Evolutionary conservation across 2,797 vertebrate genomes (phyloP).

Genomic region (Sciurus vulgaris): DNA sequence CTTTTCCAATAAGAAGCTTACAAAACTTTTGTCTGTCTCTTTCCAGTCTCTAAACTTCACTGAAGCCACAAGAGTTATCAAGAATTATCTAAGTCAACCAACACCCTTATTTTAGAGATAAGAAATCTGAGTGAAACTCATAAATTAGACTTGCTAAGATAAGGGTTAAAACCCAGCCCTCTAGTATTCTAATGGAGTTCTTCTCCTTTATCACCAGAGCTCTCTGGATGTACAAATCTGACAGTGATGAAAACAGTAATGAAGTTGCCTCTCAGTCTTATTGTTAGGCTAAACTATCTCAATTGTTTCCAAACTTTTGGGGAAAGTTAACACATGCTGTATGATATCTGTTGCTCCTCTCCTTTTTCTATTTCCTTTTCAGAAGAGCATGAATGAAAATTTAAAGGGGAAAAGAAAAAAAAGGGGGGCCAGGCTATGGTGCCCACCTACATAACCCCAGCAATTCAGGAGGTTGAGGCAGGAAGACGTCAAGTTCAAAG

Average conservation of each 20-base stretch:
- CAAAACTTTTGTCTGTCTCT: background rate
- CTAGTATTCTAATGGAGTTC: background rate
- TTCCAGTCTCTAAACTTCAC: background rate
- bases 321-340: background rate
- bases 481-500: too few species aligned
- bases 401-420: background rate
- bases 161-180: background rate
- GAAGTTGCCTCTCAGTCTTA: background rate
- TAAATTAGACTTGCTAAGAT: conserved; percentile 11
- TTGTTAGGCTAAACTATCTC: background rate
- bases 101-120: conserved; percentile 36
- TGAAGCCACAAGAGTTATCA: background rate
- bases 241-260: background rate
- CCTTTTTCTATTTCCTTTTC: background rate
- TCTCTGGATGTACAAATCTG: background rate
- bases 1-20: background rate
- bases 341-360: background rate
- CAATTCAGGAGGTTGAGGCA: too few species aligned
- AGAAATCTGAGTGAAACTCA: conserved; percentile 41
- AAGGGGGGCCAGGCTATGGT: too few species aligned
- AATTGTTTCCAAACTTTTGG: background rate
- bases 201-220: background rate
- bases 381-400: background rate
- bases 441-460: too few species aligned
- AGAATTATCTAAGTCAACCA: background rate